These are phyloP conservation scores for Mirza zaza DNA, from an alignment of 2,113 vertebrate genomes.

Conservation along the genomic window DNA sequence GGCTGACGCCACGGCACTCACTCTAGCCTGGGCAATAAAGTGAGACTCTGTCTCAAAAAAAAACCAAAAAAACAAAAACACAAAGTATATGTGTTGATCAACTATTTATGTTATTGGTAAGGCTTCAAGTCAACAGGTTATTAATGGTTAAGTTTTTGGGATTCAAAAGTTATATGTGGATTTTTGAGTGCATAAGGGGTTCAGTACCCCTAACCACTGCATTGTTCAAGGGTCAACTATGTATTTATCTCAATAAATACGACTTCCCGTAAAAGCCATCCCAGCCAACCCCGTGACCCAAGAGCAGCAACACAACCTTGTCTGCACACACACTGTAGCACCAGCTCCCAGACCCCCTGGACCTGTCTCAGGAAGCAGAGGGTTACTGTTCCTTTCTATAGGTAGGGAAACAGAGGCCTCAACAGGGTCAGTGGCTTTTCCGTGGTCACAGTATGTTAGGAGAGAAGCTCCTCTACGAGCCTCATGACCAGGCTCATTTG, in stretches of 20 bases:
- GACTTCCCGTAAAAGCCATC: not conserved
- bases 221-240: not conserved
- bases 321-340: not conserved
- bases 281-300: not conserved
- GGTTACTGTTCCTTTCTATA: not conserved
- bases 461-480: not conserved
- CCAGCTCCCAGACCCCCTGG: not conserved
- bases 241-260: not conserved
- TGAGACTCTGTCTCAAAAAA: too few species aligned
- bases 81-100: too few species aligned
- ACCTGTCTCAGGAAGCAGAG: not conserved
- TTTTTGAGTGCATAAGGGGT: not conserved
- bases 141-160: too few species aligned
- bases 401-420: not conserved
- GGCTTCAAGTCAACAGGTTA: too few species aligned
- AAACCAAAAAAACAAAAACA: too few species aligned
- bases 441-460: not conserved
- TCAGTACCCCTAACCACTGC: not conserved
- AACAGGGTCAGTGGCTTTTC: not conserved
- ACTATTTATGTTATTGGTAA: too few species aligned
- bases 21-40: too few species aligned
- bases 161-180: too few species aligned
- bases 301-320: not conserved
- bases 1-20: too few species aligned
- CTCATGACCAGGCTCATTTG: not conserved